Evolutionary conservation across 2,113 vertebrate genomes (phyloP).

Genomic region (Poeciliopsis occidentalis): DNA sequence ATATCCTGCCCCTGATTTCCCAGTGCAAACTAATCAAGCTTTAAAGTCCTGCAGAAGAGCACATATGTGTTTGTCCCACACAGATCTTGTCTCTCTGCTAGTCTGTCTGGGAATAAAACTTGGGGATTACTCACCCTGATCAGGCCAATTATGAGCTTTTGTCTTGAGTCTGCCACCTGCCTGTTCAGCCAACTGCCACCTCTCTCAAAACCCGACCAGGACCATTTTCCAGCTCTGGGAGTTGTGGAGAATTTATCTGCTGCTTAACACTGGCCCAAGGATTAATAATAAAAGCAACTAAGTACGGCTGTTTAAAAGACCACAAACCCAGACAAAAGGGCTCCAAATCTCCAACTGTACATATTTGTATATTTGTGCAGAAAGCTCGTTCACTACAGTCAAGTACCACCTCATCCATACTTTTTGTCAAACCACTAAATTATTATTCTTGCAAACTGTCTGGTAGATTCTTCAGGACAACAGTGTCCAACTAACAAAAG

Average conservation of each 20-base stretch:
- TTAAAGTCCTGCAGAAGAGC: background rate
- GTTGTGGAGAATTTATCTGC: background rate
- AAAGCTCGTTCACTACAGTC: background rate
- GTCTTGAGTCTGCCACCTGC: constrained; percentile 17
- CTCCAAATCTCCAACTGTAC: background rate
- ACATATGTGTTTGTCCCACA: background rate
- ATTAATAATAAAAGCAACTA: background rate
- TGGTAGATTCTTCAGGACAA: too few species aligned
- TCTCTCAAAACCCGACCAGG: constrained; percentile 22
- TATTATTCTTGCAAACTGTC: background rate
- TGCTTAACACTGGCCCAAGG: background rate
- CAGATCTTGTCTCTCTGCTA: constrained; percentile 3
- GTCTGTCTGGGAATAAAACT: constrained; percentile 23
- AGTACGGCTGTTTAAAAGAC: background rate
- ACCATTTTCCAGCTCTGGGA: background rate
- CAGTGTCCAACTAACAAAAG: too few species aligned
- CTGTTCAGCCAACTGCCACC: constrained; percentile 29
- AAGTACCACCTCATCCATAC: background rate
- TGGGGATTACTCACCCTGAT: constrained; percentile 64
- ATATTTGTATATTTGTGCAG: background rate
- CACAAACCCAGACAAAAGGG: background rate
- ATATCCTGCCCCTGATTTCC: background rate
- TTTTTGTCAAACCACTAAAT: too few species aligned
- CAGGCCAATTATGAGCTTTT: constrained; percentile 74
- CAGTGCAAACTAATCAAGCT: background rate